Percentiles rank a stretch among this genome's conserved stretches.
Conservation (phyloP, 2,888 invertebrate genomes). For the Orthosia cruda region DNA sequence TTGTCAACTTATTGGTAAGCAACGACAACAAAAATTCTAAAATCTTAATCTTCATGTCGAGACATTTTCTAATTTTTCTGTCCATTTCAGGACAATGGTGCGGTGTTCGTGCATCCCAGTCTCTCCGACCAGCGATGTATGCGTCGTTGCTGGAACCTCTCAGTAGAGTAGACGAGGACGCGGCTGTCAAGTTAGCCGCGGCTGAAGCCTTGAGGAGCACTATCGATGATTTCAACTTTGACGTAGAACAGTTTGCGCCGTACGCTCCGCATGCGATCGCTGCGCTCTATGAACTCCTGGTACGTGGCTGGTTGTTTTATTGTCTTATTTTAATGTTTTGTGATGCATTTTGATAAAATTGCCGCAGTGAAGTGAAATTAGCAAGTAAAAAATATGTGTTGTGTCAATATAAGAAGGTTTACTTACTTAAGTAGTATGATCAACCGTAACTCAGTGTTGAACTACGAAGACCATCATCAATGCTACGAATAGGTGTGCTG, state of each 20-base stretch:
- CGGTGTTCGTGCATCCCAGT: conserved; percentile 95
- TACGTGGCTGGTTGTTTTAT: conserved; percentile 75
- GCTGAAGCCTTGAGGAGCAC: conserved; percentile 96
- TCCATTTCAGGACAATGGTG: conserved; percentile 93
- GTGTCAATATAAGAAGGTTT: background rate
- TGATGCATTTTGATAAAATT: too few species aligned
- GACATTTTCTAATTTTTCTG: background rate
- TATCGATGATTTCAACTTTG: conserved; percentile 98
- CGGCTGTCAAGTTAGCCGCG: conserved; percentile 97
- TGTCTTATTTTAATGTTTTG: background rate
- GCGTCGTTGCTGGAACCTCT: conserved; percentile 95
- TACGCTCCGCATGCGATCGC: conserved; percentile 96
- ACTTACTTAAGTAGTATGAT: background rate
- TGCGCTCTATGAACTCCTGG: conserved; percentile 95
- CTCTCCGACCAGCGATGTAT: conserved; percentile 96
- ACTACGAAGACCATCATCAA: background rate
- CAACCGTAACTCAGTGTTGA: background rate
- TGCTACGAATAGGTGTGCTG: background rate
- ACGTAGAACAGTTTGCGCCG: conserved; percentile 96
- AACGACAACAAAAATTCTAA: background rate
- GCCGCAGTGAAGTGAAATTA: too few species aligned
- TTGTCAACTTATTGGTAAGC: conserved; percentile 95
- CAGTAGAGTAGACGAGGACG: conserved; percentile 93
- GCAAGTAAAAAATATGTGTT: background rate
- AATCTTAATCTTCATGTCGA: too few species aligned